These are phyloP conservation scores for Periphyllus acericola DNA, from an alignment of 2,888 invertebrate species.

Conservation along the genomic window DNA sequence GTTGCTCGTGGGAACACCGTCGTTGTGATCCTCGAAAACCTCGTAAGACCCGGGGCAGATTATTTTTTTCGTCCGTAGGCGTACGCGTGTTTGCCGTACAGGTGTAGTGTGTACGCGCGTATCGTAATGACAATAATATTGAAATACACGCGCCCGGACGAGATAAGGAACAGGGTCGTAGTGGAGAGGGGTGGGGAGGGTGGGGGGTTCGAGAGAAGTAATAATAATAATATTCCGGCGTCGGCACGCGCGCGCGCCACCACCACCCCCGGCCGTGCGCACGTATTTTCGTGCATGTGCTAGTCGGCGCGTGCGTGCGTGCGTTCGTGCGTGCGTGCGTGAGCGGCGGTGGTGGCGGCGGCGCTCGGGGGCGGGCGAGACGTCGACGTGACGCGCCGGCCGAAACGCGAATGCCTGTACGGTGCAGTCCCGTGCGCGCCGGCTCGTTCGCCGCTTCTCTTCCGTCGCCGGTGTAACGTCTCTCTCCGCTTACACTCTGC, in stretches of 20 bases:
- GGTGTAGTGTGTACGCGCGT: too few species aligned
- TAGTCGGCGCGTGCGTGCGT: background rate
- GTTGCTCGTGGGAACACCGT: too few species aligned
- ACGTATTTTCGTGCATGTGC: background rate
- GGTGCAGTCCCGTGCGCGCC: constrained; percentile 52
- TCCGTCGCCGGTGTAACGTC: background rate
- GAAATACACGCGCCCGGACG: too few species aligned
- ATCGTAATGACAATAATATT: too few species aligned
- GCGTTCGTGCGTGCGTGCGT: background rate
- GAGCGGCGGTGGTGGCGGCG: constrained; percentile 1
- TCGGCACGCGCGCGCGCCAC: too few species aligned
- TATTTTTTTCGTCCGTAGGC: too few species aligned
- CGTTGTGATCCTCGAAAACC: too few species aligned
- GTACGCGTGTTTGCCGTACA: too few species aligned
- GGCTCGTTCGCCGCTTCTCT: constrained; percentile 42
- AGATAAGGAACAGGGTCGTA: too few species aligned
- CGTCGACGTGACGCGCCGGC: constrained; percentile 52
- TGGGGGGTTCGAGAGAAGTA: background rate
- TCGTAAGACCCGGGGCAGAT: too few species aligned
- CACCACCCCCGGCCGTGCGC: background rate
- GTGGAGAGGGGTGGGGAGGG: background rate
- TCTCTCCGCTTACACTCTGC: background rate
- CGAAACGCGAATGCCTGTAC: constrained; percentile 50
- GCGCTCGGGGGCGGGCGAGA: constrained; percentile 52
- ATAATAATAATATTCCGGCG: constrained; percentile 6